These are phyloP conservation scores for Drosophila mauritiana DNA, from an alignment of 1,140 invertebrate species.

Conservation along the genomic window DNA sequence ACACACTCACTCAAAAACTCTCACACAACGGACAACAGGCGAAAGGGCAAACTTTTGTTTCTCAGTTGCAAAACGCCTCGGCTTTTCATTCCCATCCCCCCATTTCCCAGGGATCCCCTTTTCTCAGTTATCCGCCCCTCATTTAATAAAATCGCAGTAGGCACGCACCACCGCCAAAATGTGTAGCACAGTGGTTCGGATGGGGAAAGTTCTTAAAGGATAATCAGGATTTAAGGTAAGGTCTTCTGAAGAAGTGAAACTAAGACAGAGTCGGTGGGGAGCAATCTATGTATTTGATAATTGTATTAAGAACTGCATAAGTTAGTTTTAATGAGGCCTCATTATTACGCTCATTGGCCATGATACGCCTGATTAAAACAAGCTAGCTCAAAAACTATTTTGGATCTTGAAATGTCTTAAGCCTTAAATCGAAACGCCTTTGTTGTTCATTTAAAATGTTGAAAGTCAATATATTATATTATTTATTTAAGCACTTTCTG, in stretches of 20 bases:
- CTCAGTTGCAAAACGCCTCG: conserved; percentile 34
- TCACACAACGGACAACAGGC: conserved; percentile 38
- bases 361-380: no score
- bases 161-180: conserved; percentile 56
- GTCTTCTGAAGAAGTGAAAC: background rate
- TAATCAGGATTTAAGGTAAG: background rate
- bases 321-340: no score
- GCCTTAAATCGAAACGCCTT: no score
- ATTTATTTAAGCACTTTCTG: background rate
- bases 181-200: conserved; percentile 37
- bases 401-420: no score
- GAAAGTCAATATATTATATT: background rate
- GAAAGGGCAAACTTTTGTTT: conserved; percentile 69
- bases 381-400: no score
- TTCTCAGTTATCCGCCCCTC: conserved; percentile 14
- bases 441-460: background rate
- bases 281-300: no score
- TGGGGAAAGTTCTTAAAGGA: background rate
- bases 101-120: background rate
- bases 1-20: conserved; percentile 8
- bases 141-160: conserved; percentile 57
- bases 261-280: background rate
- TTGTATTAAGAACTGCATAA: no score
- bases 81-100: background rate
- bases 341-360: no score